Evolutionary conservation across 2,113 vertebrate species (phyloP), one percentile per base, ranked within the genome.

Genomic region (Addax nasomaculatus): DNA sequence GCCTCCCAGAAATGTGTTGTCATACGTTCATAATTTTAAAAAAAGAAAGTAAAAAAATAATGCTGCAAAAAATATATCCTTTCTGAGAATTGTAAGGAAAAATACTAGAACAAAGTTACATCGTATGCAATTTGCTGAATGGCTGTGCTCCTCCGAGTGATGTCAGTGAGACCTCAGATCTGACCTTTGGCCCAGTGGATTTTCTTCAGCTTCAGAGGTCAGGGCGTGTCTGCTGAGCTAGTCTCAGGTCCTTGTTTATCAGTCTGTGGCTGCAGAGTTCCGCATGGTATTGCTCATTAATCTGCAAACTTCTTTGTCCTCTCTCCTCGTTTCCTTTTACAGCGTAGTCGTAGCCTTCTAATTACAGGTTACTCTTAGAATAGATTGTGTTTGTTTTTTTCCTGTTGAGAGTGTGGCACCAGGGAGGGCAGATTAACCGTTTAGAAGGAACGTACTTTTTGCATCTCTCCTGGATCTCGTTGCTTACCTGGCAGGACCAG

Each of bases 211-310:
- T 92, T 89, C 39, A 53, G 94, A 92, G 89, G 49, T 64, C 70
- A 53, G 89, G 86, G 70, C 36, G 49, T 53, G 19, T 57, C 67
- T 91, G 33, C 78, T 30, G 57, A 94, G 33, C 91, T 43, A 39
- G 47, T 86, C 43, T 79, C 55, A n/a, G 36, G 5, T n/a, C 7
- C 67, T 85, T 33, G 15, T 88, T 93, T 73, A 70, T 76, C 62
- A 36, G 79, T 67, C 47, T 80, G 19, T 76, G 60, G 39, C 36
- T 49, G 17, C 79, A 64, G 49, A 62, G 88, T 80, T 76, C 25
- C n/a, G 23, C 47, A 21, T 43, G 33, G 17, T 39, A 7, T 88
- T 95, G 51, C 57, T 97, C 49, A 97, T 97, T 93, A 93, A 80
- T 25, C 45, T 11, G 47, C 83, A 90, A 17, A 60, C 58, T 58